A percentile compares a stretch with the other conserved stretches of the same genome.
Conservation (phyloP, 2,888 invertebrate species). For the Tolmerus cingulatus region DNA sequence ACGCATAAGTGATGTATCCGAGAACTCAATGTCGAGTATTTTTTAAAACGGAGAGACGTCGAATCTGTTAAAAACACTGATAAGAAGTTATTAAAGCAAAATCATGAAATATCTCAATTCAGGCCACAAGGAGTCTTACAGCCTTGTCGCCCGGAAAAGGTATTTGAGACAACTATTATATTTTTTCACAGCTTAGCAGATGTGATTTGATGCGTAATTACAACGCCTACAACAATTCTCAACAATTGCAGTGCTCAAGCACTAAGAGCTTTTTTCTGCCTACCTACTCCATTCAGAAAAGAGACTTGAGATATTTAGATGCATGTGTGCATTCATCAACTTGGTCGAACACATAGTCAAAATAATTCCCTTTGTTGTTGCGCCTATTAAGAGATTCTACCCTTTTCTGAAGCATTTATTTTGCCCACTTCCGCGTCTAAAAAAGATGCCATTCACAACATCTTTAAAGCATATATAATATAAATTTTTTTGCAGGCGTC, state of each 20-base stretch:
- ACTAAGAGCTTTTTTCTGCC: background rate
- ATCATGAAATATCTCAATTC: constrained; percentile 60
- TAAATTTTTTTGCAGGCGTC: constrained; percentile 66
- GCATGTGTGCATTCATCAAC: background rate
- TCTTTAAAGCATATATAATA: background rate
- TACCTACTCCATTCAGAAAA: background rate
- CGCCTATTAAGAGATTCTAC: background rate
- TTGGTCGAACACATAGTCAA: background rate
- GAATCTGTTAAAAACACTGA: background rate
- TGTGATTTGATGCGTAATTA: constrained; percentile 3
- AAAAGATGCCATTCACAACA: background rate
- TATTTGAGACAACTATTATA: constrained; percentile 63
- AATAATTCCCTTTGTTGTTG: background rate
- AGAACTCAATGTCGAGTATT: background rate
- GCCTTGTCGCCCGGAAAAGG: constrained; percentile 62
- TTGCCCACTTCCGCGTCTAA: background rate
- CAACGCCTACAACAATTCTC: background rate
- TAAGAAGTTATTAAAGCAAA: background rate
- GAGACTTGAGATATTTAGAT: background rate
- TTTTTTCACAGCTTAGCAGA: constrained; percentile 50
- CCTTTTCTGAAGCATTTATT: background rate
- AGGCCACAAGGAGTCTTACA: constrained; percentile 62
- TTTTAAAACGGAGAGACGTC: background rate
- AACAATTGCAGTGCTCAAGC: background rate
- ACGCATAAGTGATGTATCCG: background rate